Conservation (phyloP, 2,797 vertebrate genomes). For the Phylloscopus collybita region DNA sequence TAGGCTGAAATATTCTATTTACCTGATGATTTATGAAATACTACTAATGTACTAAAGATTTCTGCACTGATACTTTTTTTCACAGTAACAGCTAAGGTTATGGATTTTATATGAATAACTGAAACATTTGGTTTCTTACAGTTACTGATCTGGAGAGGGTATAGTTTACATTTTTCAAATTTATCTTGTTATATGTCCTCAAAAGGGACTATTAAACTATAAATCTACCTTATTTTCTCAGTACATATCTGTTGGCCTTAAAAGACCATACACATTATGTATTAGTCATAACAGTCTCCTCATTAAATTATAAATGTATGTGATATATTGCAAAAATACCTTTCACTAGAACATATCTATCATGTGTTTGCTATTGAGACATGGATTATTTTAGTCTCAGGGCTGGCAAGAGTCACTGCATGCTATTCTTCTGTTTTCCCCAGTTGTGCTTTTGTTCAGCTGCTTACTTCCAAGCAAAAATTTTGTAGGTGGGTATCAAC, state of each 20-base stretch:
- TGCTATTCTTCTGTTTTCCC: neutral
- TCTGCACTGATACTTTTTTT: neutral
- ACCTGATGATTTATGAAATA: neutral
- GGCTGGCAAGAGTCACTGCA: neutral
- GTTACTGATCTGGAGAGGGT: neutral
- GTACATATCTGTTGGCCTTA: neutral
- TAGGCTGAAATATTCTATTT: neutral
- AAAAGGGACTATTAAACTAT: neutral
- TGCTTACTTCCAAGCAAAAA: neutral
- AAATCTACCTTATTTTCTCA: neutral
- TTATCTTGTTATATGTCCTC: neutral
- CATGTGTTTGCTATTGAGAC: neutral
- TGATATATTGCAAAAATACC: neutral
- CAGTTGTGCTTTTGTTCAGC: neutral
- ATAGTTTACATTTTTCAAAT: neutral
- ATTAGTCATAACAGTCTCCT: neutral
- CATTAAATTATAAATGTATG: neutral
- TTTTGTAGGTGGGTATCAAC: neutral
- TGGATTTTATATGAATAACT: neutral
- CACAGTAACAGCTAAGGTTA: neutral
- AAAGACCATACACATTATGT: neutral
- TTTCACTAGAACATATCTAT: neutral
- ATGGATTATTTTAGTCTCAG: neutral
- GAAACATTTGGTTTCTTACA: neutral
- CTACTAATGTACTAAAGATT: neutral